Percentiles rank a stretch among this genome's conserved stretches.
These are phyloP conservation scores for Helicoverpa assulta DNA, from an alignment of 2,888 invertebrate genomes.

Conservation along the genomic window DNA sequence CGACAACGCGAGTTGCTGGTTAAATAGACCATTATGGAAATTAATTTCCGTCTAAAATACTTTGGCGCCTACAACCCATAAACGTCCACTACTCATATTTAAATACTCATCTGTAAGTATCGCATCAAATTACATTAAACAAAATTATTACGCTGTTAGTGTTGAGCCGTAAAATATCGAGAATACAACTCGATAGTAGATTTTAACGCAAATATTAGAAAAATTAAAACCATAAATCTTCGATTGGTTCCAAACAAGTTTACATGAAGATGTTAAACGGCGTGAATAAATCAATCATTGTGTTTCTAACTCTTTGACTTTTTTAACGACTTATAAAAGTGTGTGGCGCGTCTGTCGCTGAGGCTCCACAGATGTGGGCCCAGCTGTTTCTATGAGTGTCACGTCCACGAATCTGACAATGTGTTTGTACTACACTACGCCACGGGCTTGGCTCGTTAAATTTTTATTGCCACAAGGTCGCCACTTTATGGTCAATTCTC, in stretches of 20 bases:
- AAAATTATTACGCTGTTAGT: conserved; percentile 39
- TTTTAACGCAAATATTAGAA: conserved; percentile 51
- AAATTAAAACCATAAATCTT: conserved; percentile 55
- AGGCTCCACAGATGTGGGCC: conserved; percentile 76
- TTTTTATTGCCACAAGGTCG: conserved; percentile 91
- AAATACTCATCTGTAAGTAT: conserved; percentile 54
- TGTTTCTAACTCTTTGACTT: conserved; percentile 77
- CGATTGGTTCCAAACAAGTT: conserved; percentile 54
- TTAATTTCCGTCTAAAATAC: conserved; percentile 69
- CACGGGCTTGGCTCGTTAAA: conserved; percentile 88
- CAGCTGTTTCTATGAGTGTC: conserved; percentile 89
- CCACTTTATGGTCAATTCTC: conserved; percentile 90
- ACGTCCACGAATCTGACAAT: conserved; percentile 84
- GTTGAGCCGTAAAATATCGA: conserved; percentile 36
- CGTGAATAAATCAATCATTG: conserved; percentile 74
- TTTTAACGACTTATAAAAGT: conserved; percentile 69
- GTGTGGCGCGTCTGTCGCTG: conserved; percentile 59
- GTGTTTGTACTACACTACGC: conserved; percentile 81
- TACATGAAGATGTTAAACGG: conserved; percentile 58
- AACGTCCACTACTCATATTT: conserved; percentile 53
- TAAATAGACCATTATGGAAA: conserved; percentile 67
- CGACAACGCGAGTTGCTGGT: conserved; percentile 59
- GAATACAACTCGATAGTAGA: conserved; percentile 28
- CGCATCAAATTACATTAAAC: conserved; percentile 48
- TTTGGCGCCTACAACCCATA: conserved; percentile 58